A percentile compares a stretch with the other conserved stretches of the same genome.
Evolutionary conservation across 1,140 invertebrate species (phyloP).

Genomic region (Hyles vespertilio): DNA sequence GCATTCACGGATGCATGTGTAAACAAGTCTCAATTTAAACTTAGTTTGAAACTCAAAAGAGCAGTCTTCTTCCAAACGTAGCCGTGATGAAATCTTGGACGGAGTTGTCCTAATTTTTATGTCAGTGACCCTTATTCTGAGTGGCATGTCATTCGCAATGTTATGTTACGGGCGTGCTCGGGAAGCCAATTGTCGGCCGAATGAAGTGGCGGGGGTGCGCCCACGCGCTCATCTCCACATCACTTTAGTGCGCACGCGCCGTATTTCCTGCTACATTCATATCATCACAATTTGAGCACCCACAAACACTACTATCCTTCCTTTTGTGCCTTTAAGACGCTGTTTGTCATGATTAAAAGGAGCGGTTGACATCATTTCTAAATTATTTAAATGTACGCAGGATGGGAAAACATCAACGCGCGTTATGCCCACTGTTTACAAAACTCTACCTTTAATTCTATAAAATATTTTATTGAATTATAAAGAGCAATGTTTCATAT

Average conservation of each 20-base stretch:
- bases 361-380: constrained; percentile 17
- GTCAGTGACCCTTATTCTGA: constrained; percentile 13
- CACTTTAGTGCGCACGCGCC: constrained; percentile 60
- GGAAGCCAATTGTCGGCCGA: constrained; percentile 48
- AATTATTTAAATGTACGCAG: too few species aligned
- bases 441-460: too few species aligned
- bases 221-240: constrained; percentile 62
- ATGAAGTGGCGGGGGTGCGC: constrained; percentile 54
- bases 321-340: constrained; percentile 25
- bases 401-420: too few species aligned
- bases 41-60: too few species aligned
- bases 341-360: constrained; percentile 20
- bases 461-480: too few species aligned
- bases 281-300: constrained; percentile 40
- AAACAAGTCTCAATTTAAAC: too few species aligned
- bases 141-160: constrained; percentile 17
- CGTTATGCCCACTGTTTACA: too few species aligned
- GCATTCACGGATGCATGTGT: too few species aligned
- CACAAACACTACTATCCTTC: constrained; percentile 31
- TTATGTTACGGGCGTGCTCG: constrained; percentile 18
- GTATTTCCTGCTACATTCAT: constrained; percentile 59
- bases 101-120: constrained; percentile 8
- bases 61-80: too few species aligned
- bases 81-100: too few species aligned
- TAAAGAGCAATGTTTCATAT: too few species aligned